Percentiles rank a stretch among this genome's conserved stretches.
These are phyloP conservation scores for Nasonia oneida DNA, from an alignment of 2,888 invertebrate genomes.

Conservation along the genomic window DNA sequence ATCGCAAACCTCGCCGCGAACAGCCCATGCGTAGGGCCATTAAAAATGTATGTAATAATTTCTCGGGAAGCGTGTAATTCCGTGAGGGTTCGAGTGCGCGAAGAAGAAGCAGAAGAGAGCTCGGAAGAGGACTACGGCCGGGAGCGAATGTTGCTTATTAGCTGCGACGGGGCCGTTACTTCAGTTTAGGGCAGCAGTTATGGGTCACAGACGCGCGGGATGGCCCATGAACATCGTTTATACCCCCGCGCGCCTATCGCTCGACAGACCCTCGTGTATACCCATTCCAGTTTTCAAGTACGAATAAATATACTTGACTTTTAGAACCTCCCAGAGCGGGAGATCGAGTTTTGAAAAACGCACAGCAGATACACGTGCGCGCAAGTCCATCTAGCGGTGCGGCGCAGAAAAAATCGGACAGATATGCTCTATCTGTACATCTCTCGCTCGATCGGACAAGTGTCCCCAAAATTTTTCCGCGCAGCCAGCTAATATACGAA, in stretches of 20 bases:
- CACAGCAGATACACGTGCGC: not conserved
- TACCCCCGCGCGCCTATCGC: not conserved
- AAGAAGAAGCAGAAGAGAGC: not conserved
- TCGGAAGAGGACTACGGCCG: not conserved
- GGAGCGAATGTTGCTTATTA: conserved; percentile 59
- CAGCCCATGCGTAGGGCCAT: conserved; percentile 66
- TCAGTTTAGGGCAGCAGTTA: conserved; percentile 46
- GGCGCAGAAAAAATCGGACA: conserved; percentile 14
- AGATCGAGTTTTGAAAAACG: not conserved
- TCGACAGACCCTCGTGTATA: not conserved
- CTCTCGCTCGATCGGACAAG: conserved; percentile 20
- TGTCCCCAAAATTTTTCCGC: not conserved
- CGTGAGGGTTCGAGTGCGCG: not conserved
- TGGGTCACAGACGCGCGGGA: conserved; percentile 21
- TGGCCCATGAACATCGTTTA: not conserved
- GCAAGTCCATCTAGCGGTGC: not conserved
- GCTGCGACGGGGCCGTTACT: conserved; percentile 50
- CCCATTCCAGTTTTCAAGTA: not conserved
- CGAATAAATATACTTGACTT: not conserved
- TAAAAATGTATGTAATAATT: conserved; percentile 71
- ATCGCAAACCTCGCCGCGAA: conserved; percentile 60
- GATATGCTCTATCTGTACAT: not conserved
- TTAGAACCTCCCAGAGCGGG: not conserved
- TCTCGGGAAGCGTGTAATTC: conserved; percentile 61
- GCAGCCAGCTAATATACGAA: not conserved